Conservation (phyloP, 2,797 vertebrate species). For the Odontamblyopus lacepedii region DNA sequence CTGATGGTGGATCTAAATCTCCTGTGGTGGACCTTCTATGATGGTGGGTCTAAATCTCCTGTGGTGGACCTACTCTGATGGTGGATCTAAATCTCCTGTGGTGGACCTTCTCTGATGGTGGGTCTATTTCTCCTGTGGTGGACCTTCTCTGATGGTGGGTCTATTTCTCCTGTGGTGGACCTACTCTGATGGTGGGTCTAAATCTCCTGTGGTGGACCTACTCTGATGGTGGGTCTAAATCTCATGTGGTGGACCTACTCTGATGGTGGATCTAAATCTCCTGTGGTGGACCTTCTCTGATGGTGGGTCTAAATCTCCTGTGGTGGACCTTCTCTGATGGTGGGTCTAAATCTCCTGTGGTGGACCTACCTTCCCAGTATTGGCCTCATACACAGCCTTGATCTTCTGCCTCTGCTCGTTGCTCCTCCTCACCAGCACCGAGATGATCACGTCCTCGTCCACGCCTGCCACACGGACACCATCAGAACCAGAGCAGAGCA, state of each 20-base stretch:
- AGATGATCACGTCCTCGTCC: slow-evolving; percentile 85
- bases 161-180: neutral
- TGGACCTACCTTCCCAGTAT: slow-evolving; percentile 77
- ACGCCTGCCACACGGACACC: slow-evolving; percentile 72
- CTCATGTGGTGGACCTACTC: too few species aligned
- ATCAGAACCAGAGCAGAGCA: neutral
- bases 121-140: too few species aligned
- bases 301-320: neutral
- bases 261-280: too few species aligned
- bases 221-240: too few species aligned
- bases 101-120: slow-evolving; percentile 8
- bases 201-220: too few species aligned
- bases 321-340: neutral
- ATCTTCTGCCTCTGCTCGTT: slow-evolving; percentile 90
- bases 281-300: neutral
- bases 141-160: slow-evolving; percentile 9
- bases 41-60: too few species aligned
- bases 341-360: neutral
- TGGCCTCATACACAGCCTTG: slow-evolving; percentile 83
- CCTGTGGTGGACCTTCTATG: slow-evolving; percentile 3
- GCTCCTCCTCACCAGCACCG: slow-evolving; percentile 83
- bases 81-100: too few species aligned
- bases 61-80: slow-evolving; percentile 56
- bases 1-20: too few species aligned
- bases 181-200: slow-evolving; percentile 54